Evolutionary conservation across 2,888 invertebrate species (phyloP), one percentile per base, ranked within the genome.

Genomic region (Plutella xylostella): DNA sequence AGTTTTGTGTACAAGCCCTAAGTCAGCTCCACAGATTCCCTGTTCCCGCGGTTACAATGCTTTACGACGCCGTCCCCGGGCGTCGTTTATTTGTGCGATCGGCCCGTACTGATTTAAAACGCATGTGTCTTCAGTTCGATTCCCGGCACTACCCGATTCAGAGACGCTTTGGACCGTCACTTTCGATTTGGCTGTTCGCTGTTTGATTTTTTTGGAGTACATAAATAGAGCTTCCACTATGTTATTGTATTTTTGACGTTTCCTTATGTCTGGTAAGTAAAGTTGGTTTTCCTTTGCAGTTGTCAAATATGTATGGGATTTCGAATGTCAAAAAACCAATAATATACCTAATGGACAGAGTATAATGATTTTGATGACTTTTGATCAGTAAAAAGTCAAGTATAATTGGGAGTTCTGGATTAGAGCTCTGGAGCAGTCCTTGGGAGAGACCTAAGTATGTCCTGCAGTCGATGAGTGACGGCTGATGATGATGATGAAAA

Each of bases 101-200:
- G 68, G 61, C 60, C 60, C 61, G 67, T 66, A 66, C 71, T 74
- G 75, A 76, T 75, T 76, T 75, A 75, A 71, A 72, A 68, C 71
- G 67, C 68, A 68, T 71, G 72, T 73, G 74, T 74, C 74, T 71
- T 69, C 65, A 61, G 68, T 72, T 72, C 71, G 71, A 72, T 67
- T 68, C 71, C 63, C 58, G 57, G 57, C 57, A 54, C 60, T 57
- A 57, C 51, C 42, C 33, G 37, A 37, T 37, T 37, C 37, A 20
- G 15, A 14, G 12, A 2, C 18, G 33, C 17, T 5, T 15, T 15
- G 14, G 15, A 17, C 14, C n/a, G n/a, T 12, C 5, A 15, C n/a
- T 33, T 15, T 37, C 19, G 37, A 19, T 37, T 37, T 9, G 37
- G 33, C 4, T 33, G 15, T 33, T 6, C 12, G 7, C 2, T 6